Conservation (phyloP, 2,113 vertebrate species). For the Zapus hudsonius region DNA sequence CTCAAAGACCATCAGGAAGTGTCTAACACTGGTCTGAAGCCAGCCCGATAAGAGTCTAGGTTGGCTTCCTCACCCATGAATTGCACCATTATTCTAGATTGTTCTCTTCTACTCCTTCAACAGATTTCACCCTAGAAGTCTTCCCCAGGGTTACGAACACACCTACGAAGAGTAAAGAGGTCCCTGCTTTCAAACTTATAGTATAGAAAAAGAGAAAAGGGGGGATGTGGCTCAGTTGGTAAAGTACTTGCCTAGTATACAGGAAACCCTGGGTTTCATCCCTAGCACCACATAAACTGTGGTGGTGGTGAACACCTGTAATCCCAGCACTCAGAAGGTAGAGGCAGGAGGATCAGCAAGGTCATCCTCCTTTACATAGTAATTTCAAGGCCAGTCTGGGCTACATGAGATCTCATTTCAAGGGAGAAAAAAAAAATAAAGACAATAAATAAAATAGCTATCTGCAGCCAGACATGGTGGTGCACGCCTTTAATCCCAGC, state of each 20-base stretch:
- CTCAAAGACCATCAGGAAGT: not conserved
- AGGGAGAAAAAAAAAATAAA: not conserved
- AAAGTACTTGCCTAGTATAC: too few relatives aligned
- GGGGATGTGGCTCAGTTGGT: too few relatives aligned
- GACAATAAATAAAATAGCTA: not conserved
- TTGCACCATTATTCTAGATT: not conserved
- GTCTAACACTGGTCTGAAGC: too few relatives aligned
- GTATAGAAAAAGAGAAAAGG: conserved; percentile 15
- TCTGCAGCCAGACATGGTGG: too few relatives aligned
- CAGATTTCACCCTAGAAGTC: not conserved
- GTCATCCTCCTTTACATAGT: too few relatives aligned
- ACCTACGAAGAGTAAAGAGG: not conserved
- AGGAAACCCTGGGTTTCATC: too few relatives aligned
- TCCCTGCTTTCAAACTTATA: not conserved
- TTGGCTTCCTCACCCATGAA: not conserved
- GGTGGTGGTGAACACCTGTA: too few relatives aligned
- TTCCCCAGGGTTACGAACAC: not conserved
- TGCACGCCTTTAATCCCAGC: too few relatives aligned
- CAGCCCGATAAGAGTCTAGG: too few relatives aligned
- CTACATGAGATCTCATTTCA: not conserved
- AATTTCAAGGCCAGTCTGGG: not conserved
- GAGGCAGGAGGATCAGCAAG: too few relatives aligned
- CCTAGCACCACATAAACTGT: too few relatives aligned
- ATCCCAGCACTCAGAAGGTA: too few relatives aligned
- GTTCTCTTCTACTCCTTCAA: not conserved